A percentile compares a stretch with the other conserved stretches of the same genome.
Conservation (phyloP, 2,797 vertebrate genomes). For the Clarias laeviceps region DNA sequence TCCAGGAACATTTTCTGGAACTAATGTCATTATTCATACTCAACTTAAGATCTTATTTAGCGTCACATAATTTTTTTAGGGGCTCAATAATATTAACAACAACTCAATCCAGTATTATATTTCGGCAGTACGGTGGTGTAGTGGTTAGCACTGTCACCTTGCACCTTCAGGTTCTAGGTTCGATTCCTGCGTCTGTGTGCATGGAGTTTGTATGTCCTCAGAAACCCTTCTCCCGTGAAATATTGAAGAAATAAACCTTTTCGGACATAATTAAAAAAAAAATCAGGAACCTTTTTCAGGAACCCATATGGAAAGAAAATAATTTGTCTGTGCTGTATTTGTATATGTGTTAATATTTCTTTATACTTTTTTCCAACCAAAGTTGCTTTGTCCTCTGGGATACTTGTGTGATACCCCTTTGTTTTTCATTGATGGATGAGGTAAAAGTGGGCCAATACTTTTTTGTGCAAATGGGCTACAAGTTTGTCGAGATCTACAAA, state of each 20-base stretch:
- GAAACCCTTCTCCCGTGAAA: neutral
- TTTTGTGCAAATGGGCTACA: neutral
- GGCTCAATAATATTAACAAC: neutral
- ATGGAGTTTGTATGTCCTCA: neutral
- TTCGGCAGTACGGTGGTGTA: too few species aligned
- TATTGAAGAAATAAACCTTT: neutral
- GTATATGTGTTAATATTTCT: neutral
- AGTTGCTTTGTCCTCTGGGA: neutral
- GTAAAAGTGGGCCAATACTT: neutral
- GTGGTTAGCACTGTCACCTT: too few species aligned
- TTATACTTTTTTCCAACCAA: neutral
- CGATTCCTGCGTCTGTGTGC: too few species aligned
- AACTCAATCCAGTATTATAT: neutral
- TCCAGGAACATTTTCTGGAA: neutral
- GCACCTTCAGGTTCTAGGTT: too few species aligned
- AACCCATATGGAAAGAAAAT: neutral
- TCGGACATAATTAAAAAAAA: neutral
- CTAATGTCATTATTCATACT: neutral
- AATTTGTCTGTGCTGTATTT: too few species aligned
- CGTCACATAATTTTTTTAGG: neutral
- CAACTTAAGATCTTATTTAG: neutral
- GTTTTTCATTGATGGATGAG: neutral
- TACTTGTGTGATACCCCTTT: too few species aligned
- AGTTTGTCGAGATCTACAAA: neutral
- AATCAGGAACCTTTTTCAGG: neutral